phyloP scores from a whole-genome alignment of 1,140 invertebrate species.

The Battus philenor region DNA sequence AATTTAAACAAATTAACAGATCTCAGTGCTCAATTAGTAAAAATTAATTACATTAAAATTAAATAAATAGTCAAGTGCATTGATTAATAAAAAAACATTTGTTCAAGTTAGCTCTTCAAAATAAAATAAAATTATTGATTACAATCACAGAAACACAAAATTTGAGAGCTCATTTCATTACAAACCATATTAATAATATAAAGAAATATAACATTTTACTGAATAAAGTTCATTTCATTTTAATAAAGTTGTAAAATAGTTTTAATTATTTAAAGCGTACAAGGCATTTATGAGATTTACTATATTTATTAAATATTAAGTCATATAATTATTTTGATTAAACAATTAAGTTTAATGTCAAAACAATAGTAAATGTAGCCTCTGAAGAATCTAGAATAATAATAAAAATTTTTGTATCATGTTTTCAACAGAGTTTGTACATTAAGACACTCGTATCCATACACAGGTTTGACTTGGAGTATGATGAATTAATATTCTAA shows the following conservation, averaged over 20 bases:
- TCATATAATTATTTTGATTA: neutral
- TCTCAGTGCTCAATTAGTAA: constrained; percentile 69
- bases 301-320: constrained; percentile 6
- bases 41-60: constrained; percentile 61
- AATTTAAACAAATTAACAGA: constrained; percentile 70
- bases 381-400: constrained; percentile 6
- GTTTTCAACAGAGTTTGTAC: constrained; percentile 2
- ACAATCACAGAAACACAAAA: constrained; percentile 64
- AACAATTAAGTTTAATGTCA: too few relatives aligned
- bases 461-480: constrained; percentile 6
- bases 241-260: neutral
- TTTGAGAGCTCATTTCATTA: constrained; percentile 54
- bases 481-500: constrained; percentile 12
- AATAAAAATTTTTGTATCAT: constrained; percentile 7
- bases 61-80: constrained; percentile 72
- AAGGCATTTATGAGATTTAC: neutral
- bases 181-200: constrained; percentile 20
- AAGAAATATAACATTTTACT: neutral
- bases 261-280: too few relatives aligned
- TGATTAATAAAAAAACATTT: constrained; percentile 55
- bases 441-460: neutral
- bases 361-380: constrained; percentile 7
- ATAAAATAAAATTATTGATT: constrained; percentile 57
- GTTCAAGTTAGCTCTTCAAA: constrained; percentile 54
- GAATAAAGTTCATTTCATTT: constrained; percentile 2